Evolutionary conservation across 92 coral and sea anemone species (phyloP).

Genomic region (Phenganax marumi): DNA sequence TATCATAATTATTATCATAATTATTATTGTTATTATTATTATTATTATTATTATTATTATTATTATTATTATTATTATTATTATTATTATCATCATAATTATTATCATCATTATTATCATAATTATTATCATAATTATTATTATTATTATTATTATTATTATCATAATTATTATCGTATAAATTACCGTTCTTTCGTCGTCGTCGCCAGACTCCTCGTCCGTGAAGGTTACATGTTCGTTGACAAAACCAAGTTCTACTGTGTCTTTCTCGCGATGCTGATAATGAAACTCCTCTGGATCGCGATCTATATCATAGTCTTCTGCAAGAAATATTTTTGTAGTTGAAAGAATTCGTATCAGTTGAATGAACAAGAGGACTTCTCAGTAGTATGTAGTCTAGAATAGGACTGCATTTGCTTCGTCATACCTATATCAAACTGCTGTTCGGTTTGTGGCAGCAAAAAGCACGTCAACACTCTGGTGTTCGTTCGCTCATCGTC

Average conservation of each 20-base stretch:
- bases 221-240: slow-evolving; percentile 40
- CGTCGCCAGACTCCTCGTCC: slow-evolving; percentile 39
- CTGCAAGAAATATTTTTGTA: neutral
- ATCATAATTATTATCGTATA: neutral
- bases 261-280: neutral
- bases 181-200: slow-evolving; percentile 41
- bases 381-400: no score
- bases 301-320: slow-evolving; percentile 13
- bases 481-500: slow-evolving; percentile 87
- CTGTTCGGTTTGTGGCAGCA: slow-evolving; percentile 90
- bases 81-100: neutral
- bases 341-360: neutral
- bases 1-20: no score
- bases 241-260: slow-evolving; percentile 35
- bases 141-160: neutral
- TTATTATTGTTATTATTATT: no score
- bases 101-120: neutral
- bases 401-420: neutral
- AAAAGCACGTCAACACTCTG: slow-evolving; percentile 84
- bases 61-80: neutral
- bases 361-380: neutral
- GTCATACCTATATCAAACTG: slow-evolving; percentile 79
- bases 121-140: neutral
- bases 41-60: neutral
- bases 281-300: slow-evolving; percentile 7